A percentile compares a stretch with the other conserved stretches of the same genome.
phyloP scores from a whole-genome alignment of 2,797 vertebrate species.

The Pipistrellus kuhlii region DNA sequence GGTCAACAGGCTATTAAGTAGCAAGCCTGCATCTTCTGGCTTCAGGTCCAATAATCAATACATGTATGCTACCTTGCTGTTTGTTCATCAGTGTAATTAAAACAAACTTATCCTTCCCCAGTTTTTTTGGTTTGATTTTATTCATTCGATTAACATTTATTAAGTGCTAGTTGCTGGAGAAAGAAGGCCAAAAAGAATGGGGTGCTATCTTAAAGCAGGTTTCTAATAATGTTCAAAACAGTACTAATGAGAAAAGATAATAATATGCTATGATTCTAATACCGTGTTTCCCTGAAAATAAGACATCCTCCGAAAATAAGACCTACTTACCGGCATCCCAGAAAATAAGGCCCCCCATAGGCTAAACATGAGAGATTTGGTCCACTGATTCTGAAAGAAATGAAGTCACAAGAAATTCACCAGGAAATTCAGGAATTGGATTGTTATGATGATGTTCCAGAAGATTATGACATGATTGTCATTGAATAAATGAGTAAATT shows the following conservation, averaged over 20 bases:
- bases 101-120: constrained; percentile 3
- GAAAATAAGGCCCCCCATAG: too few relatives aligned
- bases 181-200: not conserved
- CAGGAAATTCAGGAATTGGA: too few relatives aligned
- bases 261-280: fast-evolving
- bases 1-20: constrained; percentile 40
- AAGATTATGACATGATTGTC: too few relatives aligned
- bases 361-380: too few relatives aligned
- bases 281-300: too few relatives aligned
- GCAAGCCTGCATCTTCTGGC: constrained; percentile 3
- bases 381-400: too few relatives aligned
- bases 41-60: not conserved
- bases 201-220: not conserved
- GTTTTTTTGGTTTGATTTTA: constrained; percentile 49
- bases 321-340: too few relatives aligned
- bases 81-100: not conserved
- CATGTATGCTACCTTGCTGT: not conserved
- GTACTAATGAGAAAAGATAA: not conserved
- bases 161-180: not conserved
- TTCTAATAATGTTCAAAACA: not conserved
- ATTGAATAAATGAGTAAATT: too few relatives aligned
- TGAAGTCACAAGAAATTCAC: too few relatives aligned
- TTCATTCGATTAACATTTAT: constrained; percentile 47
- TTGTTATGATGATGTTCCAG: too few relatives aligned
- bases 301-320: too few relatives aligned